phyloP scores from a whole-genome alignment of 2,797 vertebrate genomes.

The Ataeniobius toweri region DNA sequence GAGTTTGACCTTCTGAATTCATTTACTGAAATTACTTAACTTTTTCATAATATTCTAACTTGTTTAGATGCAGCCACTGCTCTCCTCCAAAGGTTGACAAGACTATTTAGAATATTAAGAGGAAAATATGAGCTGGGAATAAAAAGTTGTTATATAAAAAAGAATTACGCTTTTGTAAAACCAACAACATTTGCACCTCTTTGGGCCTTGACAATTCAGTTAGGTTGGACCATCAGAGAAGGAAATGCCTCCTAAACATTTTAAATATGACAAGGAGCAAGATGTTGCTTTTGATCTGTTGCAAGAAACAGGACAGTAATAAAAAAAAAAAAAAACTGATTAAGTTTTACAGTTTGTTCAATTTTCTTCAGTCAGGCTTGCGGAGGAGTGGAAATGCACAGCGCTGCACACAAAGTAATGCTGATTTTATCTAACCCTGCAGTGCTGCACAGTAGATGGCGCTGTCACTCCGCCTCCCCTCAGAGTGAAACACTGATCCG shows the following conservation, averaged over 20 bases:
- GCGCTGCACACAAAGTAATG: not conserved
- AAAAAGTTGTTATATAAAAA: not conserved
- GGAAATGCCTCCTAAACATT: not conserved
- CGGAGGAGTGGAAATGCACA: not conserved
- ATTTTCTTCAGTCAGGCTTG: not conserved
- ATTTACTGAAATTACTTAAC: not conserved
- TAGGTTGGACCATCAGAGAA: constrained; percentile 13
- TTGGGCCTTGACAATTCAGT: not conserved
- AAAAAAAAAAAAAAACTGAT: not conserved
- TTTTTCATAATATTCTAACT: no score
- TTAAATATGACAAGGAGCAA: not conserved
- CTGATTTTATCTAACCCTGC: not conserved
- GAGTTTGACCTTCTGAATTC: not conserved
- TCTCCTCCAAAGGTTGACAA: not conserved
- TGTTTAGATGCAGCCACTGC: not conserved
- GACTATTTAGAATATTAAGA: not conserved
- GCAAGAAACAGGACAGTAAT: not conserved
- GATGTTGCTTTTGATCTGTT: not conserved
- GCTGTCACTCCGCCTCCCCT: constrained; percentile 49
- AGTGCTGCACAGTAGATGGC: constrained; percentile 71
- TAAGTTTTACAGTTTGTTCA: not conserved
- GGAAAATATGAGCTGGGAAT: not conserved
- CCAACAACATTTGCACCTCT: not conserved
- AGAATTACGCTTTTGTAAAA: not conserved
- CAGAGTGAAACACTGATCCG: not conserved